Conservation (phyloP, 2,797 vertebrate species). For the Hybognathus amarus region DNA sequence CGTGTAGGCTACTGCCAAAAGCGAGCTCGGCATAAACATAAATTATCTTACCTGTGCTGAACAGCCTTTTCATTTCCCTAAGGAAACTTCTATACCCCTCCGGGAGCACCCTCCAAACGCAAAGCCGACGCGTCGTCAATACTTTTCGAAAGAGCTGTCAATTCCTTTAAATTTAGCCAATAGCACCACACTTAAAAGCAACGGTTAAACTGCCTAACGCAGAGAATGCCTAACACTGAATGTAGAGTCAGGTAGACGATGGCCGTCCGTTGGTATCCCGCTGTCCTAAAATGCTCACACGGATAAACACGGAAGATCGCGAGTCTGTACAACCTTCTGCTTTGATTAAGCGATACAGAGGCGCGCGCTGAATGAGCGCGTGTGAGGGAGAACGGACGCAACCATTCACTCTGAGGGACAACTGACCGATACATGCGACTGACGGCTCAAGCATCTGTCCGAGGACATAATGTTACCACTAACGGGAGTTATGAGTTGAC, state of each 20-base stretch:
- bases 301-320: constrained; percentile 28
- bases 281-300: neutral
- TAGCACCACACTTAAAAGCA: constrained; percentile 1
- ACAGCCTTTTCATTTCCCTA: constrained; percentile 56
- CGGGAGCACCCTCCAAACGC: constrained; percentile 42
- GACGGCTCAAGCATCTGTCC: neutral
- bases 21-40: constrained; percentile 16
- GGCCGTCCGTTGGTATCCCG: constrained; percentile 12
- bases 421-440: constrained; percentile 10
- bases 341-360: constrained; percentile 53
- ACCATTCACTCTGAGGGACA: constrained; percentile 64
- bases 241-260: neutral
- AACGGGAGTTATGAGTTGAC: neutral
- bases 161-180: constrained; percentile 21
- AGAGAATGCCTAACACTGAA: neutral
- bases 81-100: constrained; percentile 64
- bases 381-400: constrained; percentile 62
- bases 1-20: neutral
- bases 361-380: constrained; percentile 59
- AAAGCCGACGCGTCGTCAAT: constrained; percentile 14
- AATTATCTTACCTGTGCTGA: constrained; percentile 63
- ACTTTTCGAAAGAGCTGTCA: constrained; percentile 35
- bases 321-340: constrained; percentile 46
- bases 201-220: neutral
- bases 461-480: neutral